Percentiles rank a stretch among this genome's conserved stretches.
Conservation (phyloP, 2,797 vertebrate genomes). For the Vultur gryphus region DNA sequence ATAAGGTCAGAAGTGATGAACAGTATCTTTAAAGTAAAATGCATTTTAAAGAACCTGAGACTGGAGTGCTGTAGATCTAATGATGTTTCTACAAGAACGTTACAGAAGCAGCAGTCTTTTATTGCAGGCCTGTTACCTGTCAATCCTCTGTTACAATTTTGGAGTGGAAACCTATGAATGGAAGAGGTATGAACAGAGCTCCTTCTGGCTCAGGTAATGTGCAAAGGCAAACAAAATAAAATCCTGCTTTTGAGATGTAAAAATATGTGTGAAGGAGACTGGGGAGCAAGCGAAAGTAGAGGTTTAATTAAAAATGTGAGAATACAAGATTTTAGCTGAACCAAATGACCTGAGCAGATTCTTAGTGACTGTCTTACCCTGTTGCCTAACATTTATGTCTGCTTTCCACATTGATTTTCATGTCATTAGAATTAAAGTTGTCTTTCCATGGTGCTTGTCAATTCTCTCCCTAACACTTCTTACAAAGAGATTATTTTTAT, state of each 20-base stretch:
- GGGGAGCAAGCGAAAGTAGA: background rate
- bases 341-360: background rate
- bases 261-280: background rate
- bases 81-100: background rate
- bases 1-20: background rate
- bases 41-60: background rate
- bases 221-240: background rate
- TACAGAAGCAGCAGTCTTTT: background rate
- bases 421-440: background rate
- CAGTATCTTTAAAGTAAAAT: constrained; percentile 6
- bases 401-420: background rate
- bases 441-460: background rate
- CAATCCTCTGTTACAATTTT: constrained; percentile 91
- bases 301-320: background rate
- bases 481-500: background rate
- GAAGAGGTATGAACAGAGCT: constrained; percentile 83
- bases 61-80: background rate
- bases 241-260: background rate
- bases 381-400: background rate
- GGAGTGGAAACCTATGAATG: constrained; percentile 82
- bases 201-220: constrained; percentile 90
- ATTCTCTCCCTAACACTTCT: background rate
- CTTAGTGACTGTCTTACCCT: background rate
- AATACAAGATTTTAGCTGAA: background rate
- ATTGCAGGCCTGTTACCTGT: constrained; percentile 83